These are phyloP conservation scores for Rugalucina vietnamica DNA, from an alignment of 2,888 invertebrate genomes.

Conservation along the genomic window DNA sequence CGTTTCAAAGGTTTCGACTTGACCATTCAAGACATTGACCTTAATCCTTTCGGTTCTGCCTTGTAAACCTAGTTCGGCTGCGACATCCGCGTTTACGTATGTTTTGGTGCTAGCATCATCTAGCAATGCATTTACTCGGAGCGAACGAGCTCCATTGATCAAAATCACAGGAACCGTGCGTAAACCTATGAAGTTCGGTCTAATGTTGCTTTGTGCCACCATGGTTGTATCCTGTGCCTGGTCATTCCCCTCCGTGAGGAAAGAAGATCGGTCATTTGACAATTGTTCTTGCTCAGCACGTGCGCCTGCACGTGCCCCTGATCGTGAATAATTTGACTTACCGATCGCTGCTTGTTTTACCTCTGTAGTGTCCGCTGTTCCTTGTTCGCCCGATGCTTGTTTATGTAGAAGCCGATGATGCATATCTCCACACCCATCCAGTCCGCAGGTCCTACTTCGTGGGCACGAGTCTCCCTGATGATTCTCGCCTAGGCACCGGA, in stretches of 20 bases:
- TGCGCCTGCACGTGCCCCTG: not conserved
- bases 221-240: not conserved
- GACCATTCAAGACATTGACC: constrained; percentile 20
- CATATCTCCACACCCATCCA: constrained; percentile 17
- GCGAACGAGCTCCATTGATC: not conserved
- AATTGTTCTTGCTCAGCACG: not conserved
- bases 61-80: not conserved
- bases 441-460: not conserved
- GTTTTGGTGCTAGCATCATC: constrained; percentile 24
- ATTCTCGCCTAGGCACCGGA: constrained; percentile 31
- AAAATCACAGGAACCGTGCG: constrained; percentile 30
- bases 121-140: constrained; percentile 25
- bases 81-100: constrained; percentile 20
- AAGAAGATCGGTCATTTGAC: not conserved
- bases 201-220: not conserved
- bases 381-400: not conserved
- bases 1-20: not conserved
- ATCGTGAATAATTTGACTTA: too few relatives aligned
- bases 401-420: constrained; percentile 36
- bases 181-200: not conserved
- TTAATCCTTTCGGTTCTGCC: not conserved
- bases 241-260: not conserved
- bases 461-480: constrained; percentile 27
- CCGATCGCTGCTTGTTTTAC: not conserved
- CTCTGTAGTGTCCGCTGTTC: not conserved